phyloP scores from a whole-genome alignment of 2,888 invertebrate genomes.

The Drosophila austrosaltans region DNA sequence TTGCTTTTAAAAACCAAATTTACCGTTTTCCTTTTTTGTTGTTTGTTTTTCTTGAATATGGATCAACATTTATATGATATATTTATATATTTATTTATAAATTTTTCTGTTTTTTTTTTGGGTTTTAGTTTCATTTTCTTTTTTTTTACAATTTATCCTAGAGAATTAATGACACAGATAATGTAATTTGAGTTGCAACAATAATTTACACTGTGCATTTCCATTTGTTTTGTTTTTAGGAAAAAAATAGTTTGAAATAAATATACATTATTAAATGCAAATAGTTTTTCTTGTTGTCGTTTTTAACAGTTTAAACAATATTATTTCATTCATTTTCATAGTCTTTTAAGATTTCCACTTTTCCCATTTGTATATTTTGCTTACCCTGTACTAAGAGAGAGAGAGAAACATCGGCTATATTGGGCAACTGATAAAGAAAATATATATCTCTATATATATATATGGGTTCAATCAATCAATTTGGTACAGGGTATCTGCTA shows the following conservation, averaged over 20 bases:
- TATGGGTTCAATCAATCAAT: conserved; percentile 15
- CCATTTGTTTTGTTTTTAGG: conserved; percentile 26
- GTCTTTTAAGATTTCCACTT: conserved; percentile 64
- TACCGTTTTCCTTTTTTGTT: background rate
- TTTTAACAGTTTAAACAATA: conserved; percentile 26
- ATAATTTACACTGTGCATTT: conserved; percentile 65
- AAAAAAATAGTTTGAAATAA: conserved; percentile 45
- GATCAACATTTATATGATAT: conserved; percentile 18
- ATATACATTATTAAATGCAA: conserved; percentile 57
- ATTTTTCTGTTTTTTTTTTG: conserved; percentile 7
- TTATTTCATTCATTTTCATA: conserved; percentile 46
- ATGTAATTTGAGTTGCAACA: conserved; percentile 61
- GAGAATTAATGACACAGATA: conserved; percentile 37
- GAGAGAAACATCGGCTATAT: background rate
- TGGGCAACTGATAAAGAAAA: background rate
- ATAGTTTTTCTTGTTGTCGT: conserved; percentile 30
- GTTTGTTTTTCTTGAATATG: conserved; percentile 22
- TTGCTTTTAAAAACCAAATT: conserved; percentile 25
- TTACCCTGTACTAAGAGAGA: background rate
- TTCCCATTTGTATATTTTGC: background rate
- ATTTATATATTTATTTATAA: conserved; percentile 34
- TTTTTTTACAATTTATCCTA: conserved; percentile 52
- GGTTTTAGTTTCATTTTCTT: conserved; percentile 18
- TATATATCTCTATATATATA: conserved; percentile 26
- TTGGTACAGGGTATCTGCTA: conserved; percentile 20